Evolutionary conservation across 2,113 vertebrate species (phyloP), one percentile per base, ranked within the genome.

Genomic region (Malurus elegans): DNA sequence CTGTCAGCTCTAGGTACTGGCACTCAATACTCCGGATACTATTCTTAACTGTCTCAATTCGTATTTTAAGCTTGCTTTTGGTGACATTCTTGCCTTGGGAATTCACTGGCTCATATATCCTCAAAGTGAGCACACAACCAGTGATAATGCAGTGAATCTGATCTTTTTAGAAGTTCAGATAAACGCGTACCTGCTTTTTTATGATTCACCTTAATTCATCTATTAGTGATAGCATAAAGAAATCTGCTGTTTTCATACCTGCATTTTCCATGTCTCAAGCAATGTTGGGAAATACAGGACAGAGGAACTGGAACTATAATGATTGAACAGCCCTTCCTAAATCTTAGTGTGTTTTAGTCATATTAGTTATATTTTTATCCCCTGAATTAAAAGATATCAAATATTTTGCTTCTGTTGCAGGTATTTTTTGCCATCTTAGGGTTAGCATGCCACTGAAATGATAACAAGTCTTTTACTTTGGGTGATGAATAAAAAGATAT

Each of bases 151-250:
- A 64, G 48, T 12, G 50, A 92, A 80, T 92, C 23, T 82, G 88
- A 88, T 95, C 45, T 93, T 90, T 92, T 86, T 16, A 61, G 60
- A 73, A 84, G 86, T 91, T 92, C 64, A 89, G 51, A 84, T 78
- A 86, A 95, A 86, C 70, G 42, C 10, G 1, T 47, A 62, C 58
- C 38, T 86, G 54, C 2, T 51, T 75, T 90, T 69, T 80, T 51
- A 82, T 54, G 62, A 66, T 85, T 91, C 48, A 76, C 34, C 66
- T 90, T 73, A 65, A 86, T 90, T 88, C 54, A 54, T 90, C 71
- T 80, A 5, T 80, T 73, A 93, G 32, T 51, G 75, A 47, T 14
- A 31, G 42, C 51, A 83, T 70, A 90, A 86, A 70, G 42, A 86
- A 86, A 76, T 66, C 15, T 76, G 8, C 23, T 7, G 2, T 56